Evolutionary conservation across 2,888 invertebrate genomes (phyloP).

Genomic region (Athripsodes cinereus): DNA sequence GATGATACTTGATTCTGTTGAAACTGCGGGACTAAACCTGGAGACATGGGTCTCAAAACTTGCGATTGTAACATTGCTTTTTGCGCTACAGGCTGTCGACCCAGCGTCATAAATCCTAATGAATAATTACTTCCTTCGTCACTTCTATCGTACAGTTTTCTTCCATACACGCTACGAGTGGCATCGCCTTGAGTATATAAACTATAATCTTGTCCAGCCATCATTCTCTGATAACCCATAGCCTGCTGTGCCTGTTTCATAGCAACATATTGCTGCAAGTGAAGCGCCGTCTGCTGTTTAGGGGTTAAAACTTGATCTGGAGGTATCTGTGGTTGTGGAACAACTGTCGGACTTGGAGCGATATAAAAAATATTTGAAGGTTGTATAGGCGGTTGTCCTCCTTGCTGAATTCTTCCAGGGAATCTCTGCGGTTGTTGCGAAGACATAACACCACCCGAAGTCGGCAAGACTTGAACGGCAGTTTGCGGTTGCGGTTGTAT

Average conservation of each 20-base stretch:
- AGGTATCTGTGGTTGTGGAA: constrained; percentile 30
- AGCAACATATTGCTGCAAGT: constrained; percentile 48
- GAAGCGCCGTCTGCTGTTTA: constrained; percentile 46
- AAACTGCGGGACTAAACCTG: constrained; percentile 16
- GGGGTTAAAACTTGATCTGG: constrained; percentile 41
- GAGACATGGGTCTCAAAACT: constrained; percentile 18
- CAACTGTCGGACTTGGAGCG: constrained; percentile 30
- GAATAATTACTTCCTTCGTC: constrained; percentile 36
- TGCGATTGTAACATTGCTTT: constrained; percentile 18
- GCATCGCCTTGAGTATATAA: constrained; percentile 42
- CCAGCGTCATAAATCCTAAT: constrained; percentile 30
- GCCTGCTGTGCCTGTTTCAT: constrained; percentile 52
- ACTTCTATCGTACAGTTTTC: constrained; percentile 29
- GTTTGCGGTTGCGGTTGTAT: constrained; percentile 8
- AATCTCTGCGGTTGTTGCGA: constrained; percentile 14
- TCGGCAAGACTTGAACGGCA: neutral
- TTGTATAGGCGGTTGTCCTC: constrained; percentile 30
- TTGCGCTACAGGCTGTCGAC: constrained; percentile 16
- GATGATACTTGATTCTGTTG: neutral
- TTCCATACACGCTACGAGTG: constrained; percentile 39
- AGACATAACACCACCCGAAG: neutral
- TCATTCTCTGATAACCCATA: constrained; percentile 39
- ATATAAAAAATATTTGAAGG: constrained; percentile 44
- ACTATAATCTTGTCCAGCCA: constrained; percentile 23
- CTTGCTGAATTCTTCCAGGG: constrained; percentile 24